Base-by-base conservation (phyloP, 2,797 vertebrate species). In the Coregonus suidteri region DNA sequence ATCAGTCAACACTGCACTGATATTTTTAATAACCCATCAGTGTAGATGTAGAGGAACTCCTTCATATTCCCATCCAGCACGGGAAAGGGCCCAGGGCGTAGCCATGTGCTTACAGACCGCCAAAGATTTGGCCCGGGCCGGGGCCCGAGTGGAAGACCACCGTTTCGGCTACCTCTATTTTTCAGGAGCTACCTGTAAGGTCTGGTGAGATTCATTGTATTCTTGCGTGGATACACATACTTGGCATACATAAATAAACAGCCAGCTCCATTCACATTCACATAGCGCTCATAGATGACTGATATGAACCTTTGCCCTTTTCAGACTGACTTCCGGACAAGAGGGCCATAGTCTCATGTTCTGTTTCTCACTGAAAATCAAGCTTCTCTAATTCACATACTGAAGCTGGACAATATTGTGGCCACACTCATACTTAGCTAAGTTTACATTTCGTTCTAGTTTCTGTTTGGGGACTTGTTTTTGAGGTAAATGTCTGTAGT, bases 221-320 rank as follows among this genome's bases (percentile, higher is more conserved):
- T 18, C 51, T 88, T 87, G 86, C 87, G 73, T 71, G 75, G 88
- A 77, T 76, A 90, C 86, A 59, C 56, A 18, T 18, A 47, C 41
- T 11, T n/a, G 41, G 9, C 41, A 47, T 56, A 34, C 81, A 54
- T 67, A 62, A 53, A 34, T 31, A 34, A 16, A n/a, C 74, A 73
- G 51, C 52, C 75, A 75, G 69, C 71, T 66, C 68, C 52, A 78
- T 37, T 35, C 74, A n/a, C n/a, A n/a, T n/a, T n/a, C n/a, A 71
- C 31, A 66, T 53, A 74, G 30, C 11, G 4, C 64, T 30, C 64
- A n/a, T 66, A 31, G 30, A 6, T 14, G 25, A 31, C 64, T 66
- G 18, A 59, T 59, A 6, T 6, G 6, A 7, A 59, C 18, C 30
- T 66, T 30, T 15, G 2, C 2, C 64, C 25, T 66, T 34, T 14